Percentiles rank a stretch among this genome's conserved stretches.
These are phyloP conservation scores for Cantharis rufa DNA, from an alignment of 2,888 invertebrate species.

Conservation along the genomic window DNA sequence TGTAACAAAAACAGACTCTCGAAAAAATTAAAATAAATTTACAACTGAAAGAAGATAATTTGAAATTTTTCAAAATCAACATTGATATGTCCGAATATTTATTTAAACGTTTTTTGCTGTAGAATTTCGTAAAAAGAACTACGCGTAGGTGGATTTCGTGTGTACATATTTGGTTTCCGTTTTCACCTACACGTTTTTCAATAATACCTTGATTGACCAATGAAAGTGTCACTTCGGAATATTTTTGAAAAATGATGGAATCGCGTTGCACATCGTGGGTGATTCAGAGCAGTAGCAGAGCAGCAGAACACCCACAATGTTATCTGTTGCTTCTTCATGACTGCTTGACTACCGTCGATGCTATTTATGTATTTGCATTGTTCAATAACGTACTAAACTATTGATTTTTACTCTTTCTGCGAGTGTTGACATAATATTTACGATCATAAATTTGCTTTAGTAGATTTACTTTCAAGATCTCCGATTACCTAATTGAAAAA, in stretches of 20 bases:
- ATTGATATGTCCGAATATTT: not conserved
- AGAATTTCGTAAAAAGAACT: not conserved
- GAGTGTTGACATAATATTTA: slow-evolving; percentile 7
- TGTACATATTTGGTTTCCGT: not conserved
- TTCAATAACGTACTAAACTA: slow-evolving; percentile 33
- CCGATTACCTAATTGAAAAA: not conserved
- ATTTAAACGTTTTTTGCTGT: not conserved
- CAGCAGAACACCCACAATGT: slow-evolving; percentile 39
- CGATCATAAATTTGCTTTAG: not conserved
- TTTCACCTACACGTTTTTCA: not conserved
- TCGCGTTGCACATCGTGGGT: slow-evolving; percentile 37
- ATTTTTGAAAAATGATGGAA: slow-evolving; percentile 29
- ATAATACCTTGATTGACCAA: not conserved
- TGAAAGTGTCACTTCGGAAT: not conserved
- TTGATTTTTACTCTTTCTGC: slow-evolving; percentile 1
- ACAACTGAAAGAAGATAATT: not conserved
- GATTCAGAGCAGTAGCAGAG: slow-evolving; percentile 34
- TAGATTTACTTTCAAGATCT: not conserved
- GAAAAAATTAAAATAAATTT: not conserved
- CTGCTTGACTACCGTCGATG: slow-evolving; percentile 36
- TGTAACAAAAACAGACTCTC: not conserved
- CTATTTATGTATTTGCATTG: slow-evolving; percentile 37
- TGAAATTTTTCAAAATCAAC: not conserved
- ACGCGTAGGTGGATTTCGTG: not conserved
- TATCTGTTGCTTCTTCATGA: slow-evolving; percentile 32